phyloP scores from a whole-genome alignment of 2,113 vertebrate genomes.

The Peucedramus taeniatus region DNA sequence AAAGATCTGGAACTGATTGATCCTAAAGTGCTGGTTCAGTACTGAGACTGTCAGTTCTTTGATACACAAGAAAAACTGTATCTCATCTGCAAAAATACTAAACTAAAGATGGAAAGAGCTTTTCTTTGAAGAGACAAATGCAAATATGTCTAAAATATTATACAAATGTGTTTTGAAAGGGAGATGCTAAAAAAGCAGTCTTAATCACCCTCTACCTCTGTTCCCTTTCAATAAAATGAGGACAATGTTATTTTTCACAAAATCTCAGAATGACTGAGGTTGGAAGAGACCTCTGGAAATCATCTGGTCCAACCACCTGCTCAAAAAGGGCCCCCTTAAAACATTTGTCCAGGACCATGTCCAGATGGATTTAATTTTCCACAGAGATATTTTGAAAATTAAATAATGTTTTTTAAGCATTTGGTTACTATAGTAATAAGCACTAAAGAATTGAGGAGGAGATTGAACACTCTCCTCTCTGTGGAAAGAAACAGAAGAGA shows the following conservation, averaged over 20 bases:
- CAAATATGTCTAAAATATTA: background rate
- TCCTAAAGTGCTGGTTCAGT: background rate
- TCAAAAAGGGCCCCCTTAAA: background rate
- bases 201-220: background rate
- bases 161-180: background rate
- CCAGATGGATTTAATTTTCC: background rate
- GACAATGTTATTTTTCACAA: background rate
- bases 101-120: background rate
- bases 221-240: background rate
- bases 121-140: background rate
- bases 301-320: background rate
- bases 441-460: background rate
- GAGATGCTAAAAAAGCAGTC: background rate
- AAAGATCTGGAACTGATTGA: background rate
- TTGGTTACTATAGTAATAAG: conserved; percentile 39
- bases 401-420: background rate
- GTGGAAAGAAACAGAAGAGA: background rate
- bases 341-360: background rate
- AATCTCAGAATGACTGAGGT: background rate
- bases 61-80: background rate
- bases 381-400: background rate
- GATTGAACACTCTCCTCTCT: background rate
- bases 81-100: background rate
- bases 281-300: background rate
- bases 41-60: background rate